Conservation (phyloP, 2,888 invertebrate genomes). For the Rhopalosiphum nymphaeae region DNA sequence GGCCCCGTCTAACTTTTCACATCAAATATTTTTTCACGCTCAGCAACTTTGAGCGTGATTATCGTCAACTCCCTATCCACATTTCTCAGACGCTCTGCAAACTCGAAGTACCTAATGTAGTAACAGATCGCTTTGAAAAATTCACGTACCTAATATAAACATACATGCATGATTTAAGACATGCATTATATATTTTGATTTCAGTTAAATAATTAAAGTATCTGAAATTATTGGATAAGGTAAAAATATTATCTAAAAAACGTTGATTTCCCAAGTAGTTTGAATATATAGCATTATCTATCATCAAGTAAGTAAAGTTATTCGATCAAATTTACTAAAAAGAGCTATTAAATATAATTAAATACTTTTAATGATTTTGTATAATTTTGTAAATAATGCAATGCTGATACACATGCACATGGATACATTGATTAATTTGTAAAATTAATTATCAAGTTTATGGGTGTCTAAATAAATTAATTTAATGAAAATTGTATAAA, state of each 20-base stretch:
- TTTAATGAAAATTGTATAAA: too few species aligned
- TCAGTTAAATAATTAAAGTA: neutral
- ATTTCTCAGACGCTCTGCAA: neutral
- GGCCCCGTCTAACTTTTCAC: neutral
- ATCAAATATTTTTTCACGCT: neutral
- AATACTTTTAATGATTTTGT: neutral
- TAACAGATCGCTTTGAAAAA: neutral
- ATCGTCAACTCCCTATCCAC: neutral
- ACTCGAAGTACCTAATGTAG: neutral
- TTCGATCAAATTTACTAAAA: neutral
- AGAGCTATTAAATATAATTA: neutral
- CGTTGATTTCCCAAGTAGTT: neutral
- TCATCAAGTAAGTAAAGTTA: neutral
- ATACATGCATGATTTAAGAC: neutral
- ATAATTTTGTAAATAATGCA: neutral
- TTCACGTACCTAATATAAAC: neutral
- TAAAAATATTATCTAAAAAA: neutral
- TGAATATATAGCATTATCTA: neutral
- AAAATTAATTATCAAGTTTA: neutral
- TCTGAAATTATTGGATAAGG: neutral
- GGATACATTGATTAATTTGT: neutral
- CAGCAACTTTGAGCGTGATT: neutral
- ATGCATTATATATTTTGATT: neutral
- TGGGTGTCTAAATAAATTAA: too few species aligned
- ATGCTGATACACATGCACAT: neutral